Conservation (phyloP, 2,113 vertebrate species). For the Oreochromis aureus region DNA sequence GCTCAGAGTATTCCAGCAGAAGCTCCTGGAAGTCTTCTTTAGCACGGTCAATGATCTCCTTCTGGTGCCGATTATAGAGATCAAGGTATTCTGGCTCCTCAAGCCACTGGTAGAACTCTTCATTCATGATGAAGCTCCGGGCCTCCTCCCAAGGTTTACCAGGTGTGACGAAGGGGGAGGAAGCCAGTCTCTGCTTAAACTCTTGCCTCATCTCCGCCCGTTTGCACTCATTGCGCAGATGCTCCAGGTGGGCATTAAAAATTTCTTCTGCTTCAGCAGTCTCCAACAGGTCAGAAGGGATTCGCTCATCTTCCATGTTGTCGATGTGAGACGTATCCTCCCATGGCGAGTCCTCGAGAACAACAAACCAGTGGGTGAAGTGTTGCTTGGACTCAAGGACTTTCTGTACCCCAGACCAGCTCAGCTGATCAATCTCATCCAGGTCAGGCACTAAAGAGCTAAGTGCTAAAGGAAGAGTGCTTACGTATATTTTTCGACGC, state of each 20-base stretch:
- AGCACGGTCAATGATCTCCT: constrained; percentile 91
- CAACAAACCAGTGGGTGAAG: constrained; percentile 91
- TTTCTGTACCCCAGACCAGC: constrained; percentile 83
- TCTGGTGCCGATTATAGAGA: constrained; percentile 92
- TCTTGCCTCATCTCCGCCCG: constrained; percentile 85
- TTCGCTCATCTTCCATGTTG: constrained; percentile 83
- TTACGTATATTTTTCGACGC: constrained; percentile 81
- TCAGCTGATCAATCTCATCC: constrained; percentile 90
- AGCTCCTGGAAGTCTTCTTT: constrained; percentile 98
- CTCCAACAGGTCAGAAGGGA: constrained; percentile 92
- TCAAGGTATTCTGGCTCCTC: constrained; percentile 91
- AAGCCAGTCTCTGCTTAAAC: constrained; percentile 86
- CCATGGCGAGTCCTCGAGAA: constrained; percentile 93
- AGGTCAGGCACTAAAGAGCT: constrained; percentile 87
- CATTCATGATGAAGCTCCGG: constrained; percentile 96
- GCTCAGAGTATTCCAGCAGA: constrained; percentile 92
- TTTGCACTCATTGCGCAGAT: constrained; percentile 84
- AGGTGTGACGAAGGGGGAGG: constrained; percentile 89
- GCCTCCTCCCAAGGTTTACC: constrained; percentile 98
- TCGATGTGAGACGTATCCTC: constrained; percentile 88
- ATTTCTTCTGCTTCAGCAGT: constrained; percentile 81
- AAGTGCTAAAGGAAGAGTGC: constrained; percentile 83
- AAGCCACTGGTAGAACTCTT: constrained; percentile 95
- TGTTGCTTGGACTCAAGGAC: constrained; percentile 89
- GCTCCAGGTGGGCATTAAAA: constrained; percentile 85